Conservation (phyloP, 2,888 invertebrate species). For the Polia nebulosa region DNA sequence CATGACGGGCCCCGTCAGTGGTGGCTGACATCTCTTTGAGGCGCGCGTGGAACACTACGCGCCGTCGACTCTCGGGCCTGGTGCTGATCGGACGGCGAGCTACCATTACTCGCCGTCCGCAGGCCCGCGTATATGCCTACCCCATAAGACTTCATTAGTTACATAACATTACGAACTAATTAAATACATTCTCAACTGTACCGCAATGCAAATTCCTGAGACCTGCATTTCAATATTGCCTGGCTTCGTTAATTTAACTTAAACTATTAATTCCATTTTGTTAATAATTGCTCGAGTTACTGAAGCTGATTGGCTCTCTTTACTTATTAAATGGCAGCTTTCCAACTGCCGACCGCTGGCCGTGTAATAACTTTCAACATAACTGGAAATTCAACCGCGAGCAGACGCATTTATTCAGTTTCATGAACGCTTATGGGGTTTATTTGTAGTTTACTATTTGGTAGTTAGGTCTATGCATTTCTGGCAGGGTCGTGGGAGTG, state of each 20-base stretch:
- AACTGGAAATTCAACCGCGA: constrained; percentile 23
- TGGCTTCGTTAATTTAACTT: neutral
- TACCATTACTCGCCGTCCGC: too few relatives aligned
- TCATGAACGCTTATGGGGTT: neutral
- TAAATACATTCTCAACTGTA: too few relatives aligned
- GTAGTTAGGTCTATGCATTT: neutral
- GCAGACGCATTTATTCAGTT: constrained; percentile 19
- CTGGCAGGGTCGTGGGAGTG: too few relatives aligned
- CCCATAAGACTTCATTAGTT: too few relatives aligned
- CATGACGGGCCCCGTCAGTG: too few relatives aligned
- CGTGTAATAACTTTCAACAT: constrained; percentile 11
- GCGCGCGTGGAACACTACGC: too few relatives aligned
- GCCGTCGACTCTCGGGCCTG: too few relatives aligned
- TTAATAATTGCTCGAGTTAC: constrained; percentile 14
- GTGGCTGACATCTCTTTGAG: too few relatives aligned
- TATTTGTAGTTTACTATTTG: neutral
- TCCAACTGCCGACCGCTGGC: constrained; percentile 13
- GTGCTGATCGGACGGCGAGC: too few relatives aligned
- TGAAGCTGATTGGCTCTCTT: constrained; percentile 22
- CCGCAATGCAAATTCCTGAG: too few relatives aligned
- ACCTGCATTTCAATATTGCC: neutral
- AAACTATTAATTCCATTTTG: constrained; percentile 12
- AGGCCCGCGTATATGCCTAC: too few relatives aligned
- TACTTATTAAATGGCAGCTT: constrained; percentile 30
- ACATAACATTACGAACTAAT: too few relatives aligned